These are phyloP conservation scores for Dromaius novaehollandiae DNA, from an alignment of 2,113 vertebrate genomes.

Conservation along the genomic window DNA sequence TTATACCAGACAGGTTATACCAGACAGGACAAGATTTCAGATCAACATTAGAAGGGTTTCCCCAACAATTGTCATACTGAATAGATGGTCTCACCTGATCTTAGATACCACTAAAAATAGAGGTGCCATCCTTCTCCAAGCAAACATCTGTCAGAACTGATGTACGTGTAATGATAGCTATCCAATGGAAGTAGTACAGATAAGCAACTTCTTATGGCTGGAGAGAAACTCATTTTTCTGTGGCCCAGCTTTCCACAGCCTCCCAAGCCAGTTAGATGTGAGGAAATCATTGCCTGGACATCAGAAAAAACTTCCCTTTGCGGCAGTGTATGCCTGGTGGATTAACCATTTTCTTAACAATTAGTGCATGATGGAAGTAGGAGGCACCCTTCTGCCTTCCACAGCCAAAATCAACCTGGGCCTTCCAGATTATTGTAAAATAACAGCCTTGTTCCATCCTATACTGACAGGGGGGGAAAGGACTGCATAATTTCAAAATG, in stretches of 20 bases:
- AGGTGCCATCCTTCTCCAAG: background rate
- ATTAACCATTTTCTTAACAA: background rate
- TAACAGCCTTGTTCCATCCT: background rate
- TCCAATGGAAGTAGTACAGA: background rate
- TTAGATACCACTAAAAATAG: background rate
- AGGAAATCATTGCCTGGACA: background rate
- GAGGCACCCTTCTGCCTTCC: background rate
- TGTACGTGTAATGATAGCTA: background rate
- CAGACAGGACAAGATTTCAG: background rate
- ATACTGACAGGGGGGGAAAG: background rate
- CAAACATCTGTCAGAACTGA: background rate
- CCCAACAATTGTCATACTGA: background rate
- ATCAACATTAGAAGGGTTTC: background rate
- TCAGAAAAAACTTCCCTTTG: background rate
- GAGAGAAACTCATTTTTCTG: background rate
- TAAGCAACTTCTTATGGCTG: background rate
- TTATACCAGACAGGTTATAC: rapidly evolving
- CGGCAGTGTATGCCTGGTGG: background rate
- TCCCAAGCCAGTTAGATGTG: background rate
- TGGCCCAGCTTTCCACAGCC: background rate
- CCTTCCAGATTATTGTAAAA: background rate
- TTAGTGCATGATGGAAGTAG: background rate
- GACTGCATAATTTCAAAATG: background rate
- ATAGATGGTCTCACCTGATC: background rate
- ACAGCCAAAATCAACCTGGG: background rate